These are phyloP conservation scores for Agrotis ipsilon DNA, from an alignment of 2,888 invertebrate species.

Conservation along the genomic window DNA sequence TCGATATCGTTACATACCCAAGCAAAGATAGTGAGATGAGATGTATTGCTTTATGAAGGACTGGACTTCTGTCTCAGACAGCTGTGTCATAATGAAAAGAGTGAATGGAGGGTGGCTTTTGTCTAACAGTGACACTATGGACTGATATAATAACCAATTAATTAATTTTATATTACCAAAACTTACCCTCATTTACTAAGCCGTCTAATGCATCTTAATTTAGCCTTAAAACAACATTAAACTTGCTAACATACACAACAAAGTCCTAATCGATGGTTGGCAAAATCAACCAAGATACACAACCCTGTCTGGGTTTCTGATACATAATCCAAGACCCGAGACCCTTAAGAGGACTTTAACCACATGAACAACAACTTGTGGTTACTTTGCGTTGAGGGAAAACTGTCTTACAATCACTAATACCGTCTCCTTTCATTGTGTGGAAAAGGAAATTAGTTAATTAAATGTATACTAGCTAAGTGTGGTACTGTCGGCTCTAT, in stretches of 20 bases:
- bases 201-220: not conserved
- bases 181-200: not conserved
- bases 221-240: slow-evolving; percentile 12
- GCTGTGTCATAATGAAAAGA: no score
- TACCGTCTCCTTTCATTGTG: slow-evolving; percentile 9
- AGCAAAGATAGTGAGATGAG: no score
- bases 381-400: slow-evolving; percentile 34
- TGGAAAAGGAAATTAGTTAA: not conserved
- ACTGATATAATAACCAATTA: no score
- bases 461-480: not conserved
- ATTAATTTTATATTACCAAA: not conserved
- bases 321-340: slow-evolving; percentile 40
- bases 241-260: slow-evolving; percentile 24
- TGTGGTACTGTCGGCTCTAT: not conserved
- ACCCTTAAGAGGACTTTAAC: slow-evolving; percentile 40
- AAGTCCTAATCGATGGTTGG: slow-evolving; percentile 26
- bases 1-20: no score
- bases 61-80: no score
- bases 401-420: slow-evolving; percentile 30
- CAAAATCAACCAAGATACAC: slow-evolving; percentile 43
- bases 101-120: no score
- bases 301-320: slow-evolving; percentile 12
- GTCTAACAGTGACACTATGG: no score
- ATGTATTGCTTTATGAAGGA: no score
- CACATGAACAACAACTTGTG: slow-evolving; percentile 53